These are phyloP conservation scores for Kryptolebias ocellatus DNA, from an alignment of 2,797 vertebrate species.

Conservation along the genomic window DNA sequence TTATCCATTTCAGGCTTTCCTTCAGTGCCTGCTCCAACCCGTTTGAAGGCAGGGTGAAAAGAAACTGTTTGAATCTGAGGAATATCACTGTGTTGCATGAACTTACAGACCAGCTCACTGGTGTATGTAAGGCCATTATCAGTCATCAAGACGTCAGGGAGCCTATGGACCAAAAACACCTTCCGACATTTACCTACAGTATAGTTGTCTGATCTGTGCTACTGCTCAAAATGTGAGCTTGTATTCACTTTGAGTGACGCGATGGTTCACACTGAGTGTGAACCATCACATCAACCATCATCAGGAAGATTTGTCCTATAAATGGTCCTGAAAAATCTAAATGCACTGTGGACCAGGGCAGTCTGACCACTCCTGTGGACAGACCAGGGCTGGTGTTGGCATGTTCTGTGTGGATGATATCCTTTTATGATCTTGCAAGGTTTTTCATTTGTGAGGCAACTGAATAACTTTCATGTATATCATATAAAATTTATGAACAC, in stretches of 20 bases:
- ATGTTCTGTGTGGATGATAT: conserved; percentile 22
- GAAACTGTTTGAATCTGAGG: conserved; percentile 6
- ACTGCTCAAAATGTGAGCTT: conserved; percentile 25
- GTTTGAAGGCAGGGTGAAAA: conserved; percentile 12
- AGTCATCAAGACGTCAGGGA: conserved; percentile 1
- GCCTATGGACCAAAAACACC: conserved; percentile 7
- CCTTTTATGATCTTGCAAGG: conserved; percentile 20
- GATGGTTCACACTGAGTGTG: no score
- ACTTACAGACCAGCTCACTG: conserved; percentile 32
- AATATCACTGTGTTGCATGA: conserved; percentile 19
- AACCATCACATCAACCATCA: conserved; percentile 8
- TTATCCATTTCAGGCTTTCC: conserved; percentile 1
- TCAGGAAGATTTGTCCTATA: conserved; percentile 13
- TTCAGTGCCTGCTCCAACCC: conserved; percentile 4
- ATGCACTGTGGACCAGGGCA: conserved; percentile 36
- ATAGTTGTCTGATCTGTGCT: conserved; percentile 15
- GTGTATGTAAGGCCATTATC: conserved; percentile 30
- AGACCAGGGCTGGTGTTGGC: neutral
- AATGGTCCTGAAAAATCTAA: conserved; percentile 19
- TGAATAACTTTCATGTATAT: conserved; percentile 9
- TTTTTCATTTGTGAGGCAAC: conserved; percentile 7
- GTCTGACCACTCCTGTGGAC: conserved; percentile 24
- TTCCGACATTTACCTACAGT: conserved; percentile 15
- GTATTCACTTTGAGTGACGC: conserved; percentile 16
- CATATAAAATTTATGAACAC: neutral